Conservation (phyloP, 1,140 invertebrate genomes). For the Berghia stephanieae region DNA sequence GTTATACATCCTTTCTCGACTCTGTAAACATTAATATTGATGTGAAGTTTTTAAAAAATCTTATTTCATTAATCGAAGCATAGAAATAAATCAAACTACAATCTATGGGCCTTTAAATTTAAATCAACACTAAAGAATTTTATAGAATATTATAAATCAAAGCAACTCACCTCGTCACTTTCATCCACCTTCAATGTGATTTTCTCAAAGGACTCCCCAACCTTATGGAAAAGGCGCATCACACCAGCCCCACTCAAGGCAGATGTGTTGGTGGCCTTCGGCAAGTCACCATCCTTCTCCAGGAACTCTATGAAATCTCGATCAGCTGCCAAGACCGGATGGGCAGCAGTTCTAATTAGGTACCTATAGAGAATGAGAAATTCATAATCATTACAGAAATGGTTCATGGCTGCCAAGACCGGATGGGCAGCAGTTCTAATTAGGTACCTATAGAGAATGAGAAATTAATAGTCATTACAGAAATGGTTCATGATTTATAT, state of each 20-base stretch:
- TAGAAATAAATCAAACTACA: too few species aligned
- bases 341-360: conserved; percentile 87
- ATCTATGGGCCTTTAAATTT: too few species aligned
- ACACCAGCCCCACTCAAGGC: conserved; percentile 95
- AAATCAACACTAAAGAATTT: too few species aligned
- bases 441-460: conserved; percentile 76
- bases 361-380: conserved; percentile 72
- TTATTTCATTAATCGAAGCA: too few species aligned
- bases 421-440: conserved; percentile 91
- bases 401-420: conserved; percentile 78
- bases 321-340: conserved; percentile 90
- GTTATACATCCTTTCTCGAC: too few species aligned
- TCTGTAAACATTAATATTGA: too few species aligned
- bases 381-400: not conserved
- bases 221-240: conserved; percentile 91
- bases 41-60: too few species aligned
- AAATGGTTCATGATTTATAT: conserved; percentile 65
- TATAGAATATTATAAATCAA: too few species aligned
- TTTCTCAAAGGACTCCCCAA: conserved; percentile 85
- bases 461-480: not conserved
- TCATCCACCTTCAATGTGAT: conserved; percentile 99
- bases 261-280: conserved; percentile 94
- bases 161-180: conserved; percentile 85
- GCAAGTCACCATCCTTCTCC: conserved; percentile 91
- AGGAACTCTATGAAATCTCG: conserved; percentile 97